Evolutionary conservation across 2,797 vertebrate genomes (phyloP).

Genomic region (Zalophus californianus): DNA sequence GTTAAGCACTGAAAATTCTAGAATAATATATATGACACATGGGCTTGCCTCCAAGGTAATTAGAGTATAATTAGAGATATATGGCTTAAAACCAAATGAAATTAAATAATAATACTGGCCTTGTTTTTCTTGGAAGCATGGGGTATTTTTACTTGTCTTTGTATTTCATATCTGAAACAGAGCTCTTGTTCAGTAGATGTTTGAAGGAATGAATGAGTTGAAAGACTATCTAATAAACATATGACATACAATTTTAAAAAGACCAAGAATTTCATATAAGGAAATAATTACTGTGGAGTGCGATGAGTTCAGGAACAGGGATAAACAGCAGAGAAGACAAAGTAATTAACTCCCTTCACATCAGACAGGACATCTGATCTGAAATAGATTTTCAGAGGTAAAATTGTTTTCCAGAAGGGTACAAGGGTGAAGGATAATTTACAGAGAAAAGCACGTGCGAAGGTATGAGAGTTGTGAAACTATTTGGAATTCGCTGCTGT

Average conservation of each 20-base stretch:
- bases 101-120: not conserved
- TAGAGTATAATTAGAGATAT: not conserved
- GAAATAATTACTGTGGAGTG: not conserved
- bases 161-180: constrained; percentile 26
- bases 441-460: not conserved
- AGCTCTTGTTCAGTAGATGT: not conserved
- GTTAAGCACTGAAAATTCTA: not conserved
- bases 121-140: not conserved
- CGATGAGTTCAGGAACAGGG: not conserved
- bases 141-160: not conserved
- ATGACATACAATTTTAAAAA: not conserved
- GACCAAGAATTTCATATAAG: not conserved
- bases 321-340: not conserved
- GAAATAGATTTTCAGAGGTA: not conserved
- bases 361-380: not conserved
- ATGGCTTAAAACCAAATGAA: not conserved
- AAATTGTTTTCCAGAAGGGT: not conserved
- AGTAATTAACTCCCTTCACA: not conserved
- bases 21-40: not conserved
- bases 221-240: not conserved
- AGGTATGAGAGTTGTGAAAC: not conserved
- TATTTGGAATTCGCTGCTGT: not conserved
- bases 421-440: not conserved
- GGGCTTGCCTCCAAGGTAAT: not conserved
- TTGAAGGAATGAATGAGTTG: not conserved